Conservation (phyloP, 2,113 vertebrate species). For the Pongo abelii region DNA sequence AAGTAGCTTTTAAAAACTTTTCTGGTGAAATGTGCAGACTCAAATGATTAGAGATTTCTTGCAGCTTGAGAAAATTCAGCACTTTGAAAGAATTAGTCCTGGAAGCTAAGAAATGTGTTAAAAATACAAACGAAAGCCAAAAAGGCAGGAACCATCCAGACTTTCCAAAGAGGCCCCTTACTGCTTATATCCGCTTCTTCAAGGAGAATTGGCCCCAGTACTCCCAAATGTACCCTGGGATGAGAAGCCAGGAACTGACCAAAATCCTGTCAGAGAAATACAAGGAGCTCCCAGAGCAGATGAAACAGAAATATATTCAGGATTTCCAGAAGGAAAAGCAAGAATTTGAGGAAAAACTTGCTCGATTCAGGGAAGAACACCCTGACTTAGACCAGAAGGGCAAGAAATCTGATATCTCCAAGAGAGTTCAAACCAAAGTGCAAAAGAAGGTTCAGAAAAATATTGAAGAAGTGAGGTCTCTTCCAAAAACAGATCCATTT, state of each 20-base stretch:
- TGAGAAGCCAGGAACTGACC: constrained; percentile 93
- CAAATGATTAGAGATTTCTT: constrained; percentile 47
- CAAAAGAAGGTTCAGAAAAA: constrained; percentile 87
- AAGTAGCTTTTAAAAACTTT: constrained; percentile 24
- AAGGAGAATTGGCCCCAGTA: constrained; percentile 94
- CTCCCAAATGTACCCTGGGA: constrained; percentile 91
- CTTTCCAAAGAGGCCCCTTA: constrained; percentile 89
- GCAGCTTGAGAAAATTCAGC: neutral
- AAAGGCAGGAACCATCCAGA: neutral
- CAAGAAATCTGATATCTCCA: constrained; percentile 88
- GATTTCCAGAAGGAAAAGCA: constrained; percentile 93
- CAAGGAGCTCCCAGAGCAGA: constrained; percentile 90
- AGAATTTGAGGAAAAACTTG: constrained; percentile 89
- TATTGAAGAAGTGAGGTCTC: constrained; percentile 88
- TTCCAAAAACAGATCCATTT: constrained; percentile 82
- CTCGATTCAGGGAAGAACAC: constrained; percentile 90
- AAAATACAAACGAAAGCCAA: fast-evolving
- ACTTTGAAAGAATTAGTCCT: neutral
- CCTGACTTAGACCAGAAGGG: constrained; percentile 89
- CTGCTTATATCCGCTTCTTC: constrained; percentile 95
- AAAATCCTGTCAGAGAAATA: constrained; percentile 94
- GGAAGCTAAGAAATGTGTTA: neutral
- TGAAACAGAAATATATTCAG: constrained; percentile 94
- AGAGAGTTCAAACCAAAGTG: constrained; percentile 90
- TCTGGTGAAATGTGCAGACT: constrained; percentile 48